phyloP scores from a whole-genome alignment of 2,113 vertebrate species.

The Siniperca knerii region DNA sequence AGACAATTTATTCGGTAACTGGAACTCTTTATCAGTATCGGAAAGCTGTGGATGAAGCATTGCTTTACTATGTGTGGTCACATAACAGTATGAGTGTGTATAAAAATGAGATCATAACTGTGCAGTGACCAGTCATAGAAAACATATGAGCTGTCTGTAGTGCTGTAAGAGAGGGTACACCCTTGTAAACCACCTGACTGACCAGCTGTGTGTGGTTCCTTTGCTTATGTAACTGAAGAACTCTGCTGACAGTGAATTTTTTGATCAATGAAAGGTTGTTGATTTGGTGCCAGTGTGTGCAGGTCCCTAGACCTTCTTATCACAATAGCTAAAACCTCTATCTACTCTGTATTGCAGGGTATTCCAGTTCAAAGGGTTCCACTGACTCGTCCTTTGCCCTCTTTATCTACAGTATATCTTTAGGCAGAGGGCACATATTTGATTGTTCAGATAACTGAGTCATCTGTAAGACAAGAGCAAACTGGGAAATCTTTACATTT shows the following conservation, averaged over 20 bases:
- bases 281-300: constrained; percentile 48
- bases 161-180: neutral
- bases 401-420: constrained; percentile 49
- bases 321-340: constrained; percentile 36
- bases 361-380: constrained; percentile 37
- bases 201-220: neutral
- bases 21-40: constrained; percentile 9
- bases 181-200: constrained; percentile 9
- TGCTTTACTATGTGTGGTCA: constrained; percentile 18
- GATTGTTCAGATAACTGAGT: constrained; percentile 42
- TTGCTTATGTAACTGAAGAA: neutral
- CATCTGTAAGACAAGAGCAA: constrained; percentile 18
- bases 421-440: constrained; percentile 8
- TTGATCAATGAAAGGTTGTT: constrained; percentile 10
- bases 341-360: constrained; percentile 40
- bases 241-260: constrained; percentile 9
- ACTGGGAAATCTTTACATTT: neutral
- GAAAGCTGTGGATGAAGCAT: constrained; percentile 15
- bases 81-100: neutral
- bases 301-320: constrained; percentile 56
- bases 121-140: neutral
- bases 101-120: constrained; percentile 8
- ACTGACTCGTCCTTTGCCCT: constrained; percentile 65
- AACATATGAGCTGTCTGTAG: neutral
- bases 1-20: constrained; percentile 31